phyloP scores from a whole-genome alignment of 2,797 vertebrate species.

The Amphiprion clarkii region DNA sequence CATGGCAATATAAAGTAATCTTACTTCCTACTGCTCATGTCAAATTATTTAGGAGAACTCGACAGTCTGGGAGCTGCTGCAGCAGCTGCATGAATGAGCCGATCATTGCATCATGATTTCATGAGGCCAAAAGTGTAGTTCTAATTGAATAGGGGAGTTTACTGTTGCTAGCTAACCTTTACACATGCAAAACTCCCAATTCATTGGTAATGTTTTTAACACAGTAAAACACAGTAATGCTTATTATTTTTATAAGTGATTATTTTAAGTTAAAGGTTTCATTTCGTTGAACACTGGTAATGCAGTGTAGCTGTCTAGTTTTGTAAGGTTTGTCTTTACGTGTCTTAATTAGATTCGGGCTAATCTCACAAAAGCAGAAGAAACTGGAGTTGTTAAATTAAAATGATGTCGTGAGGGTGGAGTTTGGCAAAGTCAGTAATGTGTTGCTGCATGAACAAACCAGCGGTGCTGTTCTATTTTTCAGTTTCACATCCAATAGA shows the following conservation, averaged over 20 bases:
- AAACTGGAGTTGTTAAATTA: neutral
- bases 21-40: constrained; percentile 74
- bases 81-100: constrained; percentile 58
- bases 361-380: neutral
- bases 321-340: neutral
- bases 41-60: constrained; percentile 78
- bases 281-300: neutral
- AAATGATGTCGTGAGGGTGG: neutral
- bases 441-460: neutral
- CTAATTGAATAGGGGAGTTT: constrained; percentile 39
- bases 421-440: neutral
- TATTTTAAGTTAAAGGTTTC: constrained; percentile 5
- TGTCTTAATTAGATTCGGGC: neutral
- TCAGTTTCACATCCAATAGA: constrained; percentile 6
- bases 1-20: constrained; percentile 76
- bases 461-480: neutral
- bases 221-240: too few species aligned
- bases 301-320: neutral
- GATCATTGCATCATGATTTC: constrained; percentile 57
- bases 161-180: constrained; percentile 41
- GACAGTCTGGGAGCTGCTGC: constrained; percentile 57
- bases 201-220: constrained; percentile 3
- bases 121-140: constrained; percentile 41
- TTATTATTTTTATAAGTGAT: neutral
- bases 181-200: neutral